These are phyloP conservation scores for Dendropsophus ebraccatus DNA, from an alignment of 2,113 vertebrate genomes.

Conservation along the genomic window DNA sequence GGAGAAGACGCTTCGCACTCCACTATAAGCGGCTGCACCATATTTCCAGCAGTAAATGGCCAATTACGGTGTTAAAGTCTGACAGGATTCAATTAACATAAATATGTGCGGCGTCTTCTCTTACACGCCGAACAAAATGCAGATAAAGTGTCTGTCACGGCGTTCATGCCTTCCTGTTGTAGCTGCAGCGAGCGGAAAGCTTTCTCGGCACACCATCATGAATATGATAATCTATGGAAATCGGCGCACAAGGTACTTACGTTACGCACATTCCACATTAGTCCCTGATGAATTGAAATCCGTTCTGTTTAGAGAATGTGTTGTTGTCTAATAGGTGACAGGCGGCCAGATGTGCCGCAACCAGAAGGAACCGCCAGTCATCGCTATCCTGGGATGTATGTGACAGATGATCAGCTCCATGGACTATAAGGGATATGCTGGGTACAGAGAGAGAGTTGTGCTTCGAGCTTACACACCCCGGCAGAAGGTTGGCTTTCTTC, in stretches of 20 bases:
- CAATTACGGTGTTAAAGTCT: conserved; percentile 61
- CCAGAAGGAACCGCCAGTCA: conserved; percentile 68
- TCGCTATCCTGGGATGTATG: too few species aligned
- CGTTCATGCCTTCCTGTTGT: conserved; percentile 81
- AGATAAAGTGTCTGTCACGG: conserved; percentile 84
- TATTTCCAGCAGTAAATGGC: conserved; percentile 54
- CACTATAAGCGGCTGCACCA: conserved; percentile 50
- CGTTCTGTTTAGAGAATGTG: conserved; percentile 79
- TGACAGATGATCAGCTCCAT: too few species aligned
- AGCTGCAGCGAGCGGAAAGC: conserved; percentile 77
- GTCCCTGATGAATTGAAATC: conserved; percentile 79
- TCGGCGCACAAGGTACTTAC: conserved; percentile 82
- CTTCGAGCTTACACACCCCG: too few species aligned
- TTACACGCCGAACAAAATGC: conserved; percentile 77
- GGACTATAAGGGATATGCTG: too few species aligned
- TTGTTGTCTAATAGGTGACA: conserved; percentile 79
- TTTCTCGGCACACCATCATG: conserved; percentile 81
- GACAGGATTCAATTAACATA: conserved; percentile 78
- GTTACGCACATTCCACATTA: conserved; percentile 80
- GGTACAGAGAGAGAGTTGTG: too few species aligned
- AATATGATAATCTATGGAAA: conserved; percentile 92
- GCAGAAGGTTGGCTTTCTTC: too few species aligned
- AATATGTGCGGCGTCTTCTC: conserved; percentile 73
- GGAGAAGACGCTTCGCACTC: conserved; percentile 31
- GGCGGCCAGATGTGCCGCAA: conserved; percentile 79